Evolutionary conservation across 2,888 invertebrate species (phyloP), one percentile per base, ranked within the genome.

Genomic region (Spodoptera picta): DNA sequence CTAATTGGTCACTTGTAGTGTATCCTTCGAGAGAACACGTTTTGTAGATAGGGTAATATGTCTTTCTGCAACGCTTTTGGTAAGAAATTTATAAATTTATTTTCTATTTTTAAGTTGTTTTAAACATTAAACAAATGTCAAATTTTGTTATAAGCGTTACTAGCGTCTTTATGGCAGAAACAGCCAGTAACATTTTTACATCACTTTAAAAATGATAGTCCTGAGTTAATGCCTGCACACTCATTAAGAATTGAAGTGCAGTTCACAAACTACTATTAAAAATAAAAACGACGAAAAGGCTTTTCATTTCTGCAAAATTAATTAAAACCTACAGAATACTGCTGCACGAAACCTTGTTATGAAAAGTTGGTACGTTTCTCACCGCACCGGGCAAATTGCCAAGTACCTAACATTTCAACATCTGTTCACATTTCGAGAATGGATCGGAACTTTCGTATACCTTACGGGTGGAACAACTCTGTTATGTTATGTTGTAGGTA

Each of bases 61-160:
- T 69, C 73, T 55, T 64, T 65, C 23, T 68, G 49, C 48, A 65
- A 62, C 41, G 27, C 77, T 31, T 65, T 82, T 75, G 84, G 87
- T 84, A 76, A 82, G 65, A 7, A 36, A 9, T 51, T 70, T 59
- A 27, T 0, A 52, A 47, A 4, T 48, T 36, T 4, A 9, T 10
- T 36, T 14, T 58, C 51, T 75, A 70, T 73, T 31, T 36, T 69
- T 31, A 31, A 31, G 6, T 6, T 31, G 31, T 6, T 31, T 31
- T 3, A 31, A 6, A 31, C 31, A 31, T 6, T 31, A 4, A 31
- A 31, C 31, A 31, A 31, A 31, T 31, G 31, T 6, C 31, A 36
- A n/a, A n/a, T n/a, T n/a, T n/a, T n/a, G n/a, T n/a, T n/a, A n/a
- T n/a, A n/a, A n/a, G n/a, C n/a, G n/a, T n/a, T n/a, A n/a, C n/a